Evolutionary conservation across 2,888 invertebrate species (phyloP).

Genomic region (Drosophila nigricruria): DNA sequence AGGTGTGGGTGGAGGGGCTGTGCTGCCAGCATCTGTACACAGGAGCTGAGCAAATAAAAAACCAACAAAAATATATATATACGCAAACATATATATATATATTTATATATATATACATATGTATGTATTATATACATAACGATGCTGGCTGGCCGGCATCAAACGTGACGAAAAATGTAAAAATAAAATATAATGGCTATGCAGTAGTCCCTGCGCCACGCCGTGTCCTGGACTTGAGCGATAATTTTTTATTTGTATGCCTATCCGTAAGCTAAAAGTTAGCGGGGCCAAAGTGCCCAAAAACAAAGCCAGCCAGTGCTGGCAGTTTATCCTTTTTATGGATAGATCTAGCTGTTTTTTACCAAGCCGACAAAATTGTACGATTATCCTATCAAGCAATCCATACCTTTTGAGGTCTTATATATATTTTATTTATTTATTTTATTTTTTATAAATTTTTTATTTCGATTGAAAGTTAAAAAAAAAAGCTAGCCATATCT

Average conservation of each 20-base stretch:
- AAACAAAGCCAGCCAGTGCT: slow-evolving; percentile 46
- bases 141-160: slow-evolving; percentile 42
- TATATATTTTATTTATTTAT: neutral
- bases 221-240: slow-evolving; percentile 64
- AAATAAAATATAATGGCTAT: slow-evolving; percentile 74
- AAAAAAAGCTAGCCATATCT: too few species aligned
- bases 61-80: slow-evolving; percentile 23
- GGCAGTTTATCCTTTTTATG: neutral
- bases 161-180: slow-evolving; percentile 66
- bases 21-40: slow-evolving; percentile 33
- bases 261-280: slow-evolving; percentile 61
- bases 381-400: neutral
- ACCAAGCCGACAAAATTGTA: neutral
- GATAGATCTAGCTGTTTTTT: neutral
- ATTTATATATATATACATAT: neutral
- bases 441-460: neutral
- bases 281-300: slow-evolving; percentile 53
- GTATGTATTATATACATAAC: slow-evolving; percentile 7
- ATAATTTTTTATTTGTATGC: slow-evolving; percentile 76
- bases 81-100: neutral
- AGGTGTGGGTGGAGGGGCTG: slow-evolving; percentile 18
- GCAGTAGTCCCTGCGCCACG: slow-evolving; percentile 47
- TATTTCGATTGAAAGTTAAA: neutral
- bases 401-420: neutral
- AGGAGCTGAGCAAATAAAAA: slow-evolving; percentile 55